Evolutionary conservation across 2,113 vertebrate species (phyloP), one percentile per base, ranked within the genome.

Genomic region (Rhinolophus ferrumequinum): DNA sequence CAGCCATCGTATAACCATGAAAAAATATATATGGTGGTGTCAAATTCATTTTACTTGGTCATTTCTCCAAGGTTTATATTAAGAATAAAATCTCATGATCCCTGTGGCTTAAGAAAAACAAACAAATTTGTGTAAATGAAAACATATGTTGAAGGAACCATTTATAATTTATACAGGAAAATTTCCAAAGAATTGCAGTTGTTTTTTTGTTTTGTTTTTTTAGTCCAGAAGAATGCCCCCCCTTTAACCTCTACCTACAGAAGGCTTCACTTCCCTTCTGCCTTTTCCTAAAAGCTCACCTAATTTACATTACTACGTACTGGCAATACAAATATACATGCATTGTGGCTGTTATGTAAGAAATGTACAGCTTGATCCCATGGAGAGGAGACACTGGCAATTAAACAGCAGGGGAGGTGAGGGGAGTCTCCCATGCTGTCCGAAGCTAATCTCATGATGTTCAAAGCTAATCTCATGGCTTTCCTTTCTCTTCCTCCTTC

Each of bases 11-110:
- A 75, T 33, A 96, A 62, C 38, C 50, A 67, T 58, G 67, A 82
- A 64, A 83, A 88, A 88, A 62, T 6, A 62, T 8, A 73, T 21
- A 54, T 18, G 90, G 13, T 28, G 33, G 60, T 81, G 62, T 82
- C 95, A 95, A 96, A 70, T 94, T 93, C 38, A 60, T 95, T 92
- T 94, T 81, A 72, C 77, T 85, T 64, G 21, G 54, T 67, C 56
- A 80, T 88, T 92, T 95, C 50, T 50, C 60, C 22, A 90, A 26
- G 24, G 80, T 91, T 81, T 90, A 92, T 80, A 9, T 84, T 73
- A 77, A 85, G 72, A 93, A 80, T 85, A 72, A 87, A 86, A 85
- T 82, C 81, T 91, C 72, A 83, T 41, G 35, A 84, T 82, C 38
- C 13, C 24, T 33, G 4, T 56, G 58, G 47, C 10, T 92, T 90